A percentile compares a stretch with the other conserved stretches of the same genome.
Evolutionary conservation across 1,140 invertebrate genomes (phyloP).

Genomic region (Hycleus phaleratus): DNA sequence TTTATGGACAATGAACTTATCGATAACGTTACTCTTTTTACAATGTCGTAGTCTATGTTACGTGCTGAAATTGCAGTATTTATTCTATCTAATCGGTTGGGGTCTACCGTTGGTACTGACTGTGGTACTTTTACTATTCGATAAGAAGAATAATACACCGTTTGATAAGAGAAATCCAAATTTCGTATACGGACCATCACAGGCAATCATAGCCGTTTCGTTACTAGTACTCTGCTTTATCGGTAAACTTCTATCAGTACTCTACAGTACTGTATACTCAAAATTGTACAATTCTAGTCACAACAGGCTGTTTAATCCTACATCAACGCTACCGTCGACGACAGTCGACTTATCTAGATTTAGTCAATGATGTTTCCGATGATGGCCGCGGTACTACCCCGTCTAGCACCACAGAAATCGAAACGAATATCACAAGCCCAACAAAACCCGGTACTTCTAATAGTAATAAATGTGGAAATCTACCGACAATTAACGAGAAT

Average conservation of each 20-base stretch:
- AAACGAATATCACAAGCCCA: constrained; percentile 11
- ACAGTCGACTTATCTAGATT: constrained; percentile 42
- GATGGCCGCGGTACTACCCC: constrained; percentile 15
- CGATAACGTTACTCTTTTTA: constrained; percentile 70
- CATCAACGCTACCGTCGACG: constrained; percentile 53
- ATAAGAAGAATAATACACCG: constrained; percentile 41
- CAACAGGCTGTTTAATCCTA: constrained; percentile 63
- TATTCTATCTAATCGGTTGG: constrained; percentile 67
- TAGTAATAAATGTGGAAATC: constrained; percentile 26
- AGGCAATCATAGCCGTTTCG: constrained; percentile 60
- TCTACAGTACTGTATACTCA: neutral
- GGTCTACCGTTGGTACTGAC: constrained; percentile 52
- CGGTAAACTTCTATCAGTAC: constrained; percentile 41
- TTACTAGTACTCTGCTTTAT: constrained; percentile 60
- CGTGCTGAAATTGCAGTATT: constrained; percentile 63
- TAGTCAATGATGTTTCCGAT: constrained; percentile 36
- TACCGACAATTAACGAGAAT: constrained; percentile 34
- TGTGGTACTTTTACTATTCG: constrained; percentile 41
- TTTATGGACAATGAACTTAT: constrained; percentile 76
- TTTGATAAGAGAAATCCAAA: constrained; percentile 61
- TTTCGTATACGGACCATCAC: constrained; percentile 69
- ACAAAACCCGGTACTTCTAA: constrained; percentile 35
- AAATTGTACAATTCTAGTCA: constrained; percentile 45
- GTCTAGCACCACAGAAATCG: constrained; percentile 9
- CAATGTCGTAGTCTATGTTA: constrained; percentile 75